Conservation (phyloP, 2,888 invertebrate genomes). For the Keiferia lycopersicella region DNA sequence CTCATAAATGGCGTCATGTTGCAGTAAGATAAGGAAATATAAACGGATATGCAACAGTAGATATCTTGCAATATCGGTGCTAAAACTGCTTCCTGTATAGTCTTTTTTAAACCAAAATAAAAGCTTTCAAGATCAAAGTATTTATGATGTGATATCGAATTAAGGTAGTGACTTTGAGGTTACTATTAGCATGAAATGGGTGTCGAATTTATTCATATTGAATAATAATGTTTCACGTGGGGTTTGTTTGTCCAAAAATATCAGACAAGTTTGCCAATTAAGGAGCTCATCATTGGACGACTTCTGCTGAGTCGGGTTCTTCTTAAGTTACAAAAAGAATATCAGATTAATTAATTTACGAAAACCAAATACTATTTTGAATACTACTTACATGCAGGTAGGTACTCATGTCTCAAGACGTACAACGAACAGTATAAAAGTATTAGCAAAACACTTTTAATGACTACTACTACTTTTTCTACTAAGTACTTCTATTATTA, state of each 20-base stretch:
- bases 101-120: background rate
- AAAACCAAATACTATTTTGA: too few relatives aligned
- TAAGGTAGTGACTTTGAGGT: background rate
- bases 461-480: too few relatives aligned
- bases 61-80: background rate
- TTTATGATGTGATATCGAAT: constrained; percentile 1
- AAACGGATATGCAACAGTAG: constrained; percentile 15
- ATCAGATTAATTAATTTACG: background rate
- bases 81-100: constrained; percentile 10
- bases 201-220: background rate
- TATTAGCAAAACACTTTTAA: too few relatives aligned
- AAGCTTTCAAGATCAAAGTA: background rate
- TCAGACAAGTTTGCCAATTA: constrained; percentile 59
- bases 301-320: constrained; percentile 20
- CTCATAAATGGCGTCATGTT: constrained; percentile 19
- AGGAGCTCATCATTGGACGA: constrained; percentile 42
- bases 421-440: too few relatives aligned
- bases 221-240: constrained; percentile 10
- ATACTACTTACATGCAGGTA: too few relatives aligned
- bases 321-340: background rate
- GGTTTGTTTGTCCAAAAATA: constrained; percentile 35
- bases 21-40: constrained; percentile 19
- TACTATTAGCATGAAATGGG: background rate
- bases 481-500: too few relatives aligned
- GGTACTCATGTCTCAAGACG: too few relatives aligned